Evolutionary conservation across 2,797 vertebrate genomes (phyloP).

Genomic region (Sebastiscus albofasciatus): DNA sequence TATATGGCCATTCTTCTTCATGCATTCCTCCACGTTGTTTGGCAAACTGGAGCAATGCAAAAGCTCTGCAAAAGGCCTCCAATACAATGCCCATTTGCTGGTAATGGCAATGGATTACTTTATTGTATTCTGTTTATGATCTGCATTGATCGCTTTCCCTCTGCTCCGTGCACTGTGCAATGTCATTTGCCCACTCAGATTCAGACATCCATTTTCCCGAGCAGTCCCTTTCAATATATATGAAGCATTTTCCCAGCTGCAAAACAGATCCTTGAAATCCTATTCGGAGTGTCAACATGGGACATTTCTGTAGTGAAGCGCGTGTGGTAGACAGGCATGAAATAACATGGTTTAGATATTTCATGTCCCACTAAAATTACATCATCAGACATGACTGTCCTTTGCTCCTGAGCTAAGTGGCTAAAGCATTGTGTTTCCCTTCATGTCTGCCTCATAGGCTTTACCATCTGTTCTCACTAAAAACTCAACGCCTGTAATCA

Average conservation of each 20-base stretch:
- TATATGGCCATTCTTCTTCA: conserved; percentile 1
- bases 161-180: conserved; percentile 60
- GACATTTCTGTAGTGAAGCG: conserved; percentile 52
- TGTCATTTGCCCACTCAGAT: conserved; percentile 66
- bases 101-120: conserved; percentile 80
- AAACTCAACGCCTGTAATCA: conserved; percentile 5
- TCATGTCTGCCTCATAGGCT: conserved; percentile 38
- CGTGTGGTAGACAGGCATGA: conserved; percentile 73
- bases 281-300: conserved; percentile 61
- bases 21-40: conserved; percentile 51
- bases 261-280: conserved; percentile 71
- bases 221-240: conserved; percentile 52
- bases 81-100: conserved; percentile 72
- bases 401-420: conserved; percentile 58
- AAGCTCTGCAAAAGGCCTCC: conserved; percentile 58
- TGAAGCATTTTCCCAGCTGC: conserved; percentile 54
- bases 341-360: conserved; percentile 78
- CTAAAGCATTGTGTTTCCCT: conserved; percentile 42
- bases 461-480: conserved; percentile 45
- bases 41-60: conserved; percentile 54
- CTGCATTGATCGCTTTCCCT: conserved; percentile 74
- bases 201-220: conserved; percentile 65
- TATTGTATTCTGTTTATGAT: conserved; percentile 83
- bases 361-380: conserved; percentile 73
- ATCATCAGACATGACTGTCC: conserved; percentile 67